Conservation (phyloP, 2,888 invertebrate genomes). For the Rhagium mordax region DNA sequence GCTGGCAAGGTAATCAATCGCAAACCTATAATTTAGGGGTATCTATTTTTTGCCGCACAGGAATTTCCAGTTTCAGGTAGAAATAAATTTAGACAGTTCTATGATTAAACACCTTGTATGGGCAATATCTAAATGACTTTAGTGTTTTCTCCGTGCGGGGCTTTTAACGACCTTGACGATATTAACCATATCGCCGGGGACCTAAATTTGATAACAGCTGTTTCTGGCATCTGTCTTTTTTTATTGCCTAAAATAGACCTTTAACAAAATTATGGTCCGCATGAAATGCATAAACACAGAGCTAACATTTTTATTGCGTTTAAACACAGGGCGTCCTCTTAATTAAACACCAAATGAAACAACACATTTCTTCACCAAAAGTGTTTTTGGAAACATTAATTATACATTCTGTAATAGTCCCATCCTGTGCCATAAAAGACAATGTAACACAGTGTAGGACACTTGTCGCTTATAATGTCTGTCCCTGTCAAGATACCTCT, state of each 20-base stretch:
- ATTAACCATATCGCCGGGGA: conserved; percentile 35
- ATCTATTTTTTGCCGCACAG: conserved; percentile 50
- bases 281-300: conserved; percentile 10
- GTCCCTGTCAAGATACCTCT: neutral
- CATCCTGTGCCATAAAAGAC: neutral
- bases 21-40: conserved; percentile 57
- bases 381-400: conserved; percentile 1
- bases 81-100: conserved; percentile 15
- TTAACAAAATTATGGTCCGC: conserved; percentile 29
- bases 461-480: neutral
- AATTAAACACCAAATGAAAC: conserved; percentile 12
- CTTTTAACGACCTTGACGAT: conserved; percentile 40
- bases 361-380: conserved; percentile 15
- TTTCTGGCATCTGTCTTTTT: conserved; percentile 29
- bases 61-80: conserved; percentile 41
- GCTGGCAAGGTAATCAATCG: conserved; percentile 43
- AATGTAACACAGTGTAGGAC: neutral
- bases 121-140: neutral
- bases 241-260: conserved; percentile 13
- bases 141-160: conserved; percentile 37
- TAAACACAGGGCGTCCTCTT: conserved; percentile 23
- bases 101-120: neutral
- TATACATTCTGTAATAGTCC: neutral
- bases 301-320: conserved; percentile 21
- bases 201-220: conserved; percentile 45